These are phyloP conservation scores for Anthoscopus minutus DNA, from an alignment of 2,113 vertebrate species.

Conservation along the genomic window DNA sequence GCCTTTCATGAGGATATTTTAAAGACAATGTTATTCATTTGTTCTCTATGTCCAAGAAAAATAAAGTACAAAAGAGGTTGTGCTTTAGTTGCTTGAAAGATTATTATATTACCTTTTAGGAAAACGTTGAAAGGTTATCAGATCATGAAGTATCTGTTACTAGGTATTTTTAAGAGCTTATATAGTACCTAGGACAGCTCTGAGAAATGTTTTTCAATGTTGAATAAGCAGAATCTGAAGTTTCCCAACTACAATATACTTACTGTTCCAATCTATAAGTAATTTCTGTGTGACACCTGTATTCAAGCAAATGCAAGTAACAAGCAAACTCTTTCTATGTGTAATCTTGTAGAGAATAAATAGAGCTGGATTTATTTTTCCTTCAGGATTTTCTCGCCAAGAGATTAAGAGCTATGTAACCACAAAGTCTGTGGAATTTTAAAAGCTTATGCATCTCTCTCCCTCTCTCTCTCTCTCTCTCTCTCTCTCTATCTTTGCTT, in stretches of 20 bases:
- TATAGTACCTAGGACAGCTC: neutral
- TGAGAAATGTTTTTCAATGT: neutral
- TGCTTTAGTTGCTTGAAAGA: neutral
- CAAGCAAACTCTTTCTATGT: neutral
- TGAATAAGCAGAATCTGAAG: neutral
- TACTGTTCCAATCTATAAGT: neutral
- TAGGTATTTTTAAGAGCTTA: neutral
- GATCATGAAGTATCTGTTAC: neutral
- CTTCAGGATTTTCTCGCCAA: neutral
- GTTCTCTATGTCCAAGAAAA: neutral
- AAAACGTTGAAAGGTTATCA: neutral
- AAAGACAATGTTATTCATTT: neutral
- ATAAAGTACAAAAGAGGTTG: neutral
- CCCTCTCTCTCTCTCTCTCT: accelerated
- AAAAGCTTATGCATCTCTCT: neutral
- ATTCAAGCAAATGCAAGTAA: neutral
- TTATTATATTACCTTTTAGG: neutral
- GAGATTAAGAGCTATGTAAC: neutral
- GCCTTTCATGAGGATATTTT: neutral
- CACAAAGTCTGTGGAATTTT: neutral
- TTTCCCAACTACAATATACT: neutral
- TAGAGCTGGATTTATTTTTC: neutral
- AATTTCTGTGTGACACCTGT: neutral
- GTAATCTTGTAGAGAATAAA: neutral
- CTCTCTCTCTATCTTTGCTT: neutral